Base-by-base conservation (phyloP, 2,888 invertebrate species). In the Aplocera efformata region DNA sequence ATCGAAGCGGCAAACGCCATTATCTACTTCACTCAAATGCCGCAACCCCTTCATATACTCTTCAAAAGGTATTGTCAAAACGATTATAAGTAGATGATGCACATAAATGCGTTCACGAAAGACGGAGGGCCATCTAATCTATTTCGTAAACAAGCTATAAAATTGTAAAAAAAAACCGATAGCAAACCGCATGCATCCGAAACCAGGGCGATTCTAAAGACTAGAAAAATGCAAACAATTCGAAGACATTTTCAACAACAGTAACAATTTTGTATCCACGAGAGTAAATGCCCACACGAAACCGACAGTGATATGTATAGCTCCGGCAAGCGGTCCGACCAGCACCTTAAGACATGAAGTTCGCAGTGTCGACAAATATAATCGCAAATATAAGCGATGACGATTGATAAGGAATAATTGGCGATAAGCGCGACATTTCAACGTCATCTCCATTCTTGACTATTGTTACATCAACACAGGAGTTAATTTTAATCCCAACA, bases 211-310 rank as follows among this genome's bases (percentile, higher is more conserved):
- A 71, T 70, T 70, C 66, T 75, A 79, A 72, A 75, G 84, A 85
- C 86, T 86, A 88, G 85, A 88, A 81, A 81, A 86, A 86, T 86
- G 85, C 85, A 83, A 84, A 83, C 67, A 58, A 79, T 76, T 73
- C 69, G 63, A 76, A 80, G 66, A 69, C 63, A 67, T 60, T 56
- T 59, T 21, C 37, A 10, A 37, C 34, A 38, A 43, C 36, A 37
- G 35, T 48, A 32, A 58, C 60, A 59, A 52, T 65, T 59, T 56
- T 58, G 59, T 63, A 61, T 50, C 48, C 48, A 58, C 53, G 50
- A 55, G 58, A 63, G 56, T 64, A 63, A 68, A 71, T 68, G 73
- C 69, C 65, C 67, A 60, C 64, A 32, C 26, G 34, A 17, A 30
- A 30, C 27, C 38, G 28, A 42, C 67, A 67, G 67, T 82, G 84